Conservation (phyloP, 2,888 invertebrate genomes). For the Rhaphigaster nebulosa region DNA sequence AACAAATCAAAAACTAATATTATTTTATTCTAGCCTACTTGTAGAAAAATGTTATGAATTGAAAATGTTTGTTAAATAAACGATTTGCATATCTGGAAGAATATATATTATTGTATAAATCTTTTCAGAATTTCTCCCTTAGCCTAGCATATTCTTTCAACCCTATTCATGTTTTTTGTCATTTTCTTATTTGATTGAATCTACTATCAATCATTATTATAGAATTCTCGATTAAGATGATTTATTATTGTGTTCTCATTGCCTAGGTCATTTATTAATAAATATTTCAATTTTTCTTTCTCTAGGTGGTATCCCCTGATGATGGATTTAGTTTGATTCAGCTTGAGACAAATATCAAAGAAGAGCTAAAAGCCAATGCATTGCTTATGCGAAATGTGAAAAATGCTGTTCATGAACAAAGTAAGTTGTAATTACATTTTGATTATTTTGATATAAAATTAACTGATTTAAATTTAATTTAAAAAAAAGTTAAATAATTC, state of each 20-base stretch:
- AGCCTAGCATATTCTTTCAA: no score
- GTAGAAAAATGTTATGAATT: no score
- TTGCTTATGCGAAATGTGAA: conserved; percentile 70
- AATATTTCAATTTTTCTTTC: conserved; percentile 20
- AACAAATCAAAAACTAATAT: neutral
- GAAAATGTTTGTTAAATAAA: no score
- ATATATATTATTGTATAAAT: no score
- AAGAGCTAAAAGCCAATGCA: conserved; percentile 71
- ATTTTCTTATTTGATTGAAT: neutral
- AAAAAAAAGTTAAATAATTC: no score
- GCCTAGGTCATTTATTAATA: neutral
- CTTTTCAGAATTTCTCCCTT: no score
- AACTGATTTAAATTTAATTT: no score
- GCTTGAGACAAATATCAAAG: conserved; percentile 70
- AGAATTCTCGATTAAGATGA: no score
- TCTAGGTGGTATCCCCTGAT: conserved; percentile 61
- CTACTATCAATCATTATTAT: neutral
- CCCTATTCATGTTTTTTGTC: no score
- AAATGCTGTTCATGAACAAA: conserved; percentile 67
- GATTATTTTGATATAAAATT: no score
- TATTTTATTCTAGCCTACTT: no score
- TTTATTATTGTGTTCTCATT: neutral
- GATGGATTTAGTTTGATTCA: conserved; percentile 67
- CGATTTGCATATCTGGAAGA: no score
- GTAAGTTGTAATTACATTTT: conserved; percentile 57